Percentiles rank a stretch among this genome's conserved stretches.
phyloP scores from a whole-genome alignment of 2,888 invertebrate genomes.

The Dynastes tityus region DNA sequence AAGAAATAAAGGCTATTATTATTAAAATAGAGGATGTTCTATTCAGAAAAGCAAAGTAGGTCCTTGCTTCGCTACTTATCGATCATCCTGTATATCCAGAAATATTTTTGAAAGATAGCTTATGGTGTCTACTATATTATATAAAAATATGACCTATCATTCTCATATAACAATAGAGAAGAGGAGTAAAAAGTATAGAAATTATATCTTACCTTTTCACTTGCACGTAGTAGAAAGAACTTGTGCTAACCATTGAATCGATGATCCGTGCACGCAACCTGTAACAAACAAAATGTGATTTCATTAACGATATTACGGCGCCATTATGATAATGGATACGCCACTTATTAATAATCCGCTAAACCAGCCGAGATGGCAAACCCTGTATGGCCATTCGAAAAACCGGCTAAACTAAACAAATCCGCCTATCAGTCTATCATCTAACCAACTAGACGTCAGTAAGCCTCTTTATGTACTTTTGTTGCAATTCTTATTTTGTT shows the following conservation, averaged over 20 bases:
- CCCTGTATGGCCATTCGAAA: constrained; percentile 1
- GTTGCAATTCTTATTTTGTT: constrained; percentile 3
- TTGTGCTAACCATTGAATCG: constrained; percentile 36
- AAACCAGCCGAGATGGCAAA: not conserved
- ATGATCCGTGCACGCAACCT: constrained; percentile 57
- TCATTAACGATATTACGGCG: constrained; percentile 59
- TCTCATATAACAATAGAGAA: not conserved
- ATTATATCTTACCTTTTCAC: not conserved
- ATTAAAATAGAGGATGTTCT: too few species aligned
- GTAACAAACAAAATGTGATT: constrained; percentile 59
- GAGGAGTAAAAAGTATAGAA: not conserved
- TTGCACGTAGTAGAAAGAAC: not conserved
- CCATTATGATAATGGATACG: constrained; percentile 56
- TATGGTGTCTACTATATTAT: too few species aligned
- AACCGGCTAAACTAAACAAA: not conserved
- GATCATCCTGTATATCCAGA: too few species aligned
- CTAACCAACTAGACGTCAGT: too few species aligned
- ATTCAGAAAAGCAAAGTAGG: too few species aligned
- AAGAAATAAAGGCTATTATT: too few species aligned
- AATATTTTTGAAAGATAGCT: too few species aligned
- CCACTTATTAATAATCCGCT: constrained; percentile 46
- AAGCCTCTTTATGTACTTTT: constrained; percentile 14
- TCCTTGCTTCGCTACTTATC: too few species aligned
- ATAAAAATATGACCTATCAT: too few species aligned
- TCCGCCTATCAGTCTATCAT: too few species aligned